Conservation (phyloP, 2,888 invertebrate species). For the Azorinus chamasolen region DNA sequence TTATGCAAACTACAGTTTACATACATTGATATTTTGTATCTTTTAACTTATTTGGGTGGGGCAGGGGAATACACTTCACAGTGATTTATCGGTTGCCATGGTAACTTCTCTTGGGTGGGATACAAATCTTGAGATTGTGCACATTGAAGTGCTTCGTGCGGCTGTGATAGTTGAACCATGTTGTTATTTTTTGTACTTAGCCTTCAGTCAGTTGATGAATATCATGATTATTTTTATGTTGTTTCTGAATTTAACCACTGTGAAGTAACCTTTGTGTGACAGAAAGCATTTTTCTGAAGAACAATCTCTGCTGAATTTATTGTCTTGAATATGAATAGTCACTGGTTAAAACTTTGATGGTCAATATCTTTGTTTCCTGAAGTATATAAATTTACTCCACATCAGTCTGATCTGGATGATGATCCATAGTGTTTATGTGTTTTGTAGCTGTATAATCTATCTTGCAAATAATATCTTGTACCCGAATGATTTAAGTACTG, state of each 20-base stretch:
- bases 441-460: no score
- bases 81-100: background rate
- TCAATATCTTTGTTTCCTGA: no score
- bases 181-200: constrained; percentile 44
- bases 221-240: constrained; percentile 9
- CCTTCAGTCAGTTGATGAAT: constrained; percentile 41
- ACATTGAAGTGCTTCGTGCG: constrained; percentile 71
- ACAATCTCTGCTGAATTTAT: background rate
- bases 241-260: constrained; percentile 10
- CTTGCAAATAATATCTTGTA: no score
- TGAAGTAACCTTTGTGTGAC: background rate
- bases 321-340: background rate
- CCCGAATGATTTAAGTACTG: no score
- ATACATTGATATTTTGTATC: background rate
- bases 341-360: background rate
- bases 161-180: constrained; percentile 75
- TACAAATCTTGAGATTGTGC: constrained; percentile 63
- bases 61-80: background rate
- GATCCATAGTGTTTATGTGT: no score
- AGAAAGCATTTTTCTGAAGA: background rate
- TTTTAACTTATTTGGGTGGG: constrained; percentile 8
- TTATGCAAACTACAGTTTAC: background rate
- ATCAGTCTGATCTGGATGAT: no score
- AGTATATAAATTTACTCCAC: no score
- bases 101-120: constrained; percentile 14